Conservation (phyloP, 2,113 vertebrate genomes). For the pig (Sus scrofa) region T2T-Sscrofa CM000821.6:15688501-15689000, state of each 20-base stretch:
- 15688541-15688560: not conserved
- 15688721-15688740: not conserved
- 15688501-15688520: not conserved
- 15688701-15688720: not conserved
- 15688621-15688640: not conserved
- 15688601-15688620: not conserved
- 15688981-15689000: not conserved
- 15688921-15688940: not conserved
- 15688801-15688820: not conserved
- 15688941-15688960: rapidly evolving
- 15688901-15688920: not conserved
- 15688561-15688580: not conserved
- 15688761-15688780: not conserved
- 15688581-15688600: not conserved
- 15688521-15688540: not conserved
- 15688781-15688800: not conserved
- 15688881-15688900: not conserved
- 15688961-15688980: not conserved
- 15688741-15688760: not conserved
- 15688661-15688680: not conserved
- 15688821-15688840: not conserved
- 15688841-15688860: not conserved
- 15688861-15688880: not conserved
- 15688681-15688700: not conserved
- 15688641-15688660: not conserved